Evolutionary conservation across 2,797 vertebrate genomes (phyloP).

Genomic region (Sebastolobus alascanus): DNA sequence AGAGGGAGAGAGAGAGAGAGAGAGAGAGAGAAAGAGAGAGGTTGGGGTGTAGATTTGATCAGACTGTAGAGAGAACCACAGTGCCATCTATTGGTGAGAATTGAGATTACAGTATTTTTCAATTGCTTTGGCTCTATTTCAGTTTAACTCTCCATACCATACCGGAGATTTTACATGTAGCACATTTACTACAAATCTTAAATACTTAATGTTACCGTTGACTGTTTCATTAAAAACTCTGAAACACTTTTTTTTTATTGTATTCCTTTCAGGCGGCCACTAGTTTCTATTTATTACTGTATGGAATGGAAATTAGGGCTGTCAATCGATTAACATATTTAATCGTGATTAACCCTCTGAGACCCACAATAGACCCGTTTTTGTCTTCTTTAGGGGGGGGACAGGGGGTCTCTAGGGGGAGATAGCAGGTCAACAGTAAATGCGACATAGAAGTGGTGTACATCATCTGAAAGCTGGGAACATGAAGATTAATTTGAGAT

Average conservation of each 20-base stretch:
- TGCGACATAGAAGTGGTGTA: too few relatives aligned
- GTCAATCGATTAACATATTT: too few relatives aligned
- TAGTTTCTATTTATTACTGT: not conserved
- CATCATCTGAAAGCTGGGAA: too few relatives aligned
- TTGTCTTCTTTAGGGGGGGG: too few relatives aligned
- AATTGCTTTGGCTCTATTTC: not conserved
- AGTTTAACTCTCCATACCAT: not conserved
- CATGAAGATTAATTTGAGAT: too few relatives aligned
- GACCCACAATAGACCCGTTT: too few relatives aligned
- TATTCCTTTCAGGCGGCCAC: not conserved
- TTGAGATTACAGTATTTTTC: not conserved
- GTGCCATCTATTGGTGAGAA: constrained; percentile 73
- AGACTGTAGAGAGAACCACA: constrained; percentile 68
- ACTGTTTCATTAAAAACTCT: not conserved
- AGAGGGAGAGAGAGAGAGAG: constrained; percentile 19
- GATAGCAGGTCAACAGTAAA: too few relatives aligned
- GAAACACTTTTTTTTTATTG: not conserved
- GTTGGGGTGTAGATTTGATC: constrained; percentile 30
- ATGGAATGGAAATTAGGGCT: not conserved
- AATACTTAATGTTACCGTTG: not conserved
- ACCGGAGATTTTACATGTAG: not conserved
- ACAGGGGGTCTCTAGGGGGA: too few relatives aligned
- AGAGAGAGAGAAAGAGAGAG: constrained; percentile 51
- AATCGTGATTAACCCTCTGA: too few relatives aligned
- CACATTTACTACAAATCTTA: not conserved